These are phyloP conservation scores for Idaea straminata DNA, from an alignment of 2,888 invertebrate species.

Conservation along the genomic window DNA sequence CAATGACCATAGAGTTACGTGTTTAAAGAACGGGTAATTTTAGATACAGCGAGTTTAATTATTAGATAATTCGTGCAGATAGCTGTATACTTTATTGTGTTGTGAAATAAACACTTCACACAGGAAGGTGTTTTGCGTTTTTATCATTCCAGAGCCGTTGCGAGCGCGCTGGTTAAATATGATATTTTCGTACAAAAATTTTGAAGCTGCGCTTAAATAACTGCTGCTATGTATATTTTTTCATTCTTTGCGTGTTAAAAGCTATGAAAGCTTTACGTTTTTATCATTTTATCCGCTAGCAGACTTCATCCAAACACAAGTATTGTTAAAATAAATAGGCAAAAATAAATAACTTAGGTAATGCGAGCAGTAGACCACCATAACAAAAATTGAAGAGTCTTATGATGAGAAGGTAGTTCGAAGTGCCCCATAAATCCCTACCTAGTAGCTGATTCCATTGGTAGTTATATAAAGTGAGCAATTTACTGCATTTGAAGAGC, in stretches of 20 bases:
- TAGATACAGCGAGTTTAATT: not conserved
- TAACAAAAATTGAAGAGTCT: too few relatives aligned
- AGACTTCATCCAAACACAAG: not conserved
- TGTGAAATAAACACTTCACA: not conserved
- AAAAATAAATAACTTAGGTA: too few relatives aligned
- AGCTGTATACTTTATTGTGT: not conserved
- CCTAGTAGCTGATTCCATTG: too few relatives aligned
- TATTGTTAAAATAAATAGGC: not conserved
- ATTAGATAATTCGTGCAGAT: not conserved
- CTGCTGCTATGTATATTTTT: not conserved
- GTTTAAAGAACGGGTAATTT: constrained; percentile 8
- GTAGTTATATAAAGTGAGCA: too few relatives aligned
- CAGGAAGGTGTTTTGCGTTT: not conserved
- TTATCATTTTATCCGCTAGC: not conserved
- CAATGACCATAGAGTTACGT: not conserved
- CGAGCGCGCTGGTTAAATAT: not conserved
- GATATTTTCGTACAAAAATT: not conserved
- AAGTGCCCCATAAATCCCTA: too few relatives aligned
- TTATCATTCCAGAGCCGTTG: not conserved
- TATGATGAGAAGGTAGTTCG: too few relatives aligned
- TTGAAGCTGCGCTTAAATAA: not conserved
- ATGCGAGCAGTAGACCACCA: too few relatives aligned
- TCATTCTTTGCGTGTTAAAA: not conserved
- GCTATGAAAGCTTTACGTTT: not conserved
- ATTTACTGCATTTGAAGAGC: too few relatives aligned